phyloP scores from a whole-genome alignment of 2,797 vertebrate genomes.

The Siniperca obscura region DNA sequence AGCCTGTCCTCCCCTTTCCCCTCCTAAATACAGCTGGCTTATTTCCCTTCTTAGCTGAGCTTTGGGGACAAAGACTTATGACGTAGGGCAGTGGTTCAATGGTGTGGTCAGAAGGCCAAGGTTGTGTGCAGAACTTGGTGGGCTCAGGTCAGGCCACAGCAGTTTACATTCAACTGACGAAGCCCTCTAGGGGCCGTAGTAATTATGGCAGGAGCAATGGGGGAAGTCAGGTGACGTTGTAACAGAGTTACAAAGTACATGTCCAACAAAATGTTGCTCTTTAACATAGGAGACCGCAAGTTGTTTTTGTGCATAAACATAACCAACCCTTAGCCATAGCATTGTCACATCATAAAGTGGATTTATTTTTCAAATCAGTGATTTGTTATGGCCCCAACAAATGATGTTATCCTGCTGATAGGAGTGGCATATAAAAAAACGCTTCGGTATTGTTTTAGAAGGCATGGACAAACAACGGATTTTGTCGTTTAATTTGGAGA shows the following conservation, averaged over 20 bases:
- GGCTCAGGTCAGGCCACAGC: neutral
- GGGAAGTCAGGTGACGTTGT: neutral
- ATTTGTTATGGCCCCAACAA: neutral
- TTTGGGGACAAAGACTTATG: neutral
- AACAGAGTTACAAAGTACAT: neutral
- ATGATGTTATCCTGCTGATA: neutral
- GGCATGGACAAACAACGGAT: neutral
- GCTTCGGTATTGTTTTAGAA: neutral
- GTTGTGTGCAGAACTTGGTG: neutral
- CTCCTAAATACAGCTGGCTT: neutral
- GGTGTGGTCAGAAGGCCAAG: neutral
- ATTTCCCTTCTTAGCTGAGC: slow-evolving; percentile 2
- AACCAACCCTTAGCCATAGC: neutral
- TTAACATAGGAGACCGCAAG: neutral
- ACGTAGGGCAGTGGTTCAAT: neutral
- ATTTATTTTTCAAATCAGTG: no score
- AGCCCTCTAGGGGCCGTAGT: neutral
- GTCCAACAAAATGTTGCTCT: no score
- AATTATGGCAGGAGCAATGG: neutral
- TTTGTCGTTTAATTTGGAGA: neutral
- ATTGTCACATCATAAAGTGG: neutral
- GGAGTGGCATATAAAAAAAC: neutral
- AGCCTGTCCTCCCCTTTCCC: neutral
- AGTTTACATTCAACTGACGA: neutral
- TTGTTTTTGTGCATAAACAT: neutral